These are phyloP conservation scores for Calonectris borealis DNA, from an alignment of 2,113 vertebrate genomes.

Conservation along the genomic window DNA sequence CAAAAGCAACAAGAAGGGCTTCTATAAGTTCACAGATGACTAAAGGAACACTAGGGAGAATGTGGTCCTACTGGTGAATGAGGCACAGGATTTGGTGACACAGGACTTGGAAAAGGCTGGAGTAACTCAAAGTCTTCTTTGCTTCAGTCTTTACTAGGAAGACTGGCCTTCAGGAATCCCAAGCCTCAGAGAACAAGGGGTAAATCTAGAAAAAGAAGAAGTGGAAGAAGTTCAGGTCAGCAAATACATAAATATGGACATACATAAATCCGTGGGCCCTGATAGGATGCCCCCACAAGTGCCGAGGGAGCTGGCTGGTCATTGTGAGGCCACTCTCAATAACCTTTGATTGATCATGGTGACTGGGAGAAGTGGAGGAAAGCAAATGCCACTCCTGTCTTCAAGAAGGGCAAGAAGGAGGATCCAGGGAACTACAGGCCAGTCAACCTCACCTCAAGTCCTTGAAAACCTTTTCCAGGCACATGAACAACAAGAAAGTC, in stretches of 20 bases:
- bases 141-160: neutral
- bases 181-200: neutral
- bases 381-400: neutral
- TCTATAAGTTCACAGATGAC: neutral
- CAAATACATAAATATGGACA: neutral
- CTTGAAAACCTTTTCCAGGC: neutral
- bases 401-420: neutral
- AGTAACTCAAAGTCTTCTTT: neutral
- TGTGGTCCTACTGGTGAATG: neutral
- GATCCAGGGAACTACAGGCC: neutral
- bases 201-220: neutral
- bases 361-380: neutral
- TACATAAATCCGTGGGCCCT: neutral
- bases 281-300: accelerated
- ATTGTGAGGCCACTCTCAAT: neutral
- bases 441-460: neutral
- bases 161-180: neutral
- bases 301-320: neutral
- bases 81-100: neutral
- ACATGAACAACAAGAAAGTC: neutral
- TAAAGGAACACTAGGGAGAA: neutral
- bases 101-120: neutral
- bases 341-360: neutral
- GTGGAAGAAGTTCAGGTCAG: neutral
- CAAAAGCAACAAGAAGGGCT: neutral